Evolutionary conservation across 2,888 invertebrate genomes (phyloP).

Genomic region (Amphipoea oculea): DNA sequence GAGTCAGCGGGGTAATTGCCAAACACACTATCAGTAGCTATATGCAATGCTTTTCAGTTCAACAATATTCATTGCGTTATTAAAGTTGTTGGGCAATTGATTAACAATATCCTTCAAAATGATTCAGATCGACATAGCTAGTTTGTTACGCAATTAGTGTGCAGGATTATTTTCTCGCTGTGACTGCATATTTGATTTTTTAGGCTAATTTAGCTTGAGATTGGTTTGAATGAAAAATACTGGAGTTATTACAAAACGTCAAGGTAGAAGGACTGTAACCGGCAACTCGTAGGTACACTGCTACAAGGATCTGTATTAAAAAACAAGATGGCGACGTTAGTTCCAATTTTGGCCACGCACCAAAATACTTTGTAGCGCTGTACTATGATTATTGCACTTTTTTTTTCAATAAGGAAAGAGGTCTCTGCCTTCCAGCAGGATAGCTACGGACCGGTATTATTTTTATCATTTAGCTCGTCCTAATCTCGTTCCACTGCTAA

Average conservation of each 20-base stretch:
- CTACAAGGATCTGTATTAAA: background rate
- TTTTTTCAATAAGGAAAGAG: background rate
- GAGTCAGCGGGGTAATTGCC: too few species aligned
- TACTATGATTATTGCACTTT: background rate
- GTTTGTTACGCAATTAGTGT: too few species aligned
- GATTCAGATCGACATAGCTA: too few species aligned
- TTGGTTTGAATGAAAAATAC: background rate
- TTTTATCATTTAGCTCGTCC: conserved; percentile 20
- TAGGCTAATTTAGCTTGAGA: background rate
- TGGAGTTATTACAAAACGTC: background rate
- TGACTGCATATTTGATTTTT: background rate
- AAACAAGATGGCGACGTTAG: background rate
- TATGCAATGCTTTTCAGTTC: too few species aligned
- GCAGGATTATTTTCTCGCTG: background rate
- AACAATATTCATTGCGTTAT: too few species aligned
- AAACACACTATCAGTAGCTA: too few species aligned
- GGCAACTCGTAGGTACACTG: background rate
- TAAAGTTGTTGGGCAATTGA: too few species aligned
- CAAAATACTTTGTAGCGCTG: background rate
- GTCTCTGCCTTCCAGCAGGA: background rate
- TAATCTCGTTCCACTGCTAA: conserved; percentile 7
- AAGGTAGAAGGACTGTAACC: background rate
- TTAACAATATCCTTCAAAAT: too few species aligned
- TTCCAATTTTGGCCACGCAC: background rate
- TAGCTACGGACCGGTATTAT: background rate